Conservation (phyloP, 2,113 vertebrate genomes). For the Tursiops truncatus region DNA sequence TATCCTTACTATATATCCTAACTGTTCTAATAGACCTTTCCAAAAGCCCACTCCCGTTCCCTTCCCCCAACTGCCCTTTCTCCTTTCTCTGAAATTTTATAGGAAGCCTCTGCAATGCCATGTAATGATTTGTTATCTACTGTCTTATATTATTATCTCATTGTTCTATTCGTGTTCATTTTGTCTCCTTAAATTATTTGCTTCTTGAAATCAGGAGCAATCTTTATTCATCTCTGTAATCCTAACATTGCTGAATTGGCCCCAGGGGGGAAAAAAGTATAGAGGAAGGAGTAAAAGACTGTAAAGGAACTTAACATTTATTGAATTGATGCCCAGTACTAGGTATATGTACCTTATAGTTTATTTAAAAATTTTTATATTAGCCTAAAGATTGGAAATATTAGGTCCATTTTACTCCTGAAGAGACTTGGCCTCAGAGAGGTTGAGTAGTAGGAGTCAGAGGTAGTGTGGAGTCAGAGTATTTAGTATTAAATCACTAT, state of each 20-base stretch:
- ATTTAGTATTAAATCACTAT: not conserved
- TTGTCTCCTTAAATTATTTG: constrained; percentile 29
- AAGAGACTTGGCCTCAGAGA: not conserved
- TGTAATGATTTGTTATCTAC: not conserved
- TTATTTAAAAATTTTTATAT: not conserved
- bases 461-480: not conserved
- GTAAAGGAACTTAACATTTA: not conserved
- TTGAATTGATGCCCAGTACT: not conserved
- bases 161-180: not conserved
- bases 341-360: not conserved
- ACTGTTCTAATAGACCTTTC: constrained; percentile 2
- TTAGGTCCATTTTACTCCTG: not conserved
- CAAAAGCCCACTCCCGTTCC: not conserved
- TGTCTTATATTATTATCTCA: not conserved
- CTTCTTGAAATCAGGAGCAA: constrained; percentile 13
- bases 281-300: not conserved
- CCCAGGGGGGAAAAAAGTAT: not conserved
- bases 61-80: not conserved
- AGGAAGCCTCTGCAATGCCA: not conserved
- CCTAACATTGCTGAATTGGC: not conserved
- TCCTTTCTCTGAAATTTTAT: constrained; percentile 35
- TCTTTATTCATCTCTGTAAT: not conserved
- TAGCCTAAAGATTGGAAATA: not conserved
- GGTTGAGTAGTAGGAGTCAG: not conserved
- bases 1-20: not conserved